Evolutionary conservation across 2,797 vertebrate species (phyloP), one percentile per base, ranked within the genome.

Genomic region (Peromyscus attwateri): DNA sequence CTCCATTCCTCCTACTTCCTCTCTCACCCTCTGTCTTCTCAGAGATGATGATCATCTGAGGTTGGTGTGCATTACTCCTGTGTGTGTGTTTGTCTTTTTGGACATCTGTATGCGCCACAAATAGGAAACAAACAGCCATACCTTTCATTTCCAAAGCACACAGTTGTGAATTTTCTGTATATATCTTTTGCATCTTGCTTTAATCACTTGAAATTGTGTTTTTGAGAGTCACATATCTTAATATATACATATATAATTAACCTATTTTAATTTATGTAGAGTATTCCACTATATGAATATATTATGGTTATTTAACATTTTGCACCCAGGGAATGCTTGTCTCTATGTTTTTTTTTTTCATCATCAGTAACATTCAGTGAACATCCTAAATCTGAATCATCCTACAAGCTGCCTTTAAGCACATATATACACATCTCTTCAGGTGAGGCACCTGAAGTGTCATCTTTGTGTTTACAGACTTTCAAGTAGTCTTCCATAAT

Each of bases 191-290:
- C 60, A 87, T 55, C 49, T 93, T 87, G 16, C 19, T 82, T 77
- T 82, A 77, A 62, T 82, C 82, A 82, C 29, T 87, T 93, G 40
- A 82, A 87, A 76, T 76, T 68, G 62, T 88, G 49, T 92, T 81
- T 93, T 57, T 81, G 57, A 81, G 81, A 92, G 80, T 87, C 70
- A 90, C 82, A 37, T 79, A 77, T 83, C 60, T 95, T 92, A 68
- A 75, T 68, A 70, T 75, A 92, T 85, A 76, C 60, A 90, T 40
- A 85, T 80, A 12, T 89, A 79, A 84, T 92, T 81, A 82, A 90
- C 70, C 73, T 31, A 70, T 62, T 91, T 94, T 64, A 92, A 84
- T 77, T 83, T 92, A 64, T 77, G 52, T 62, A 70, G 46, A 43
- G 6, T 21, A 76, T 70, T 87, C 21, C 40, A 70, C 27, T 82